A percentile compares a stretch with the other conserved stretches of the same genome.
phyloP scores from a whole-genome alignment of 2,888 invertebrate species.

The Cryptocephalus moraei region DNA sequence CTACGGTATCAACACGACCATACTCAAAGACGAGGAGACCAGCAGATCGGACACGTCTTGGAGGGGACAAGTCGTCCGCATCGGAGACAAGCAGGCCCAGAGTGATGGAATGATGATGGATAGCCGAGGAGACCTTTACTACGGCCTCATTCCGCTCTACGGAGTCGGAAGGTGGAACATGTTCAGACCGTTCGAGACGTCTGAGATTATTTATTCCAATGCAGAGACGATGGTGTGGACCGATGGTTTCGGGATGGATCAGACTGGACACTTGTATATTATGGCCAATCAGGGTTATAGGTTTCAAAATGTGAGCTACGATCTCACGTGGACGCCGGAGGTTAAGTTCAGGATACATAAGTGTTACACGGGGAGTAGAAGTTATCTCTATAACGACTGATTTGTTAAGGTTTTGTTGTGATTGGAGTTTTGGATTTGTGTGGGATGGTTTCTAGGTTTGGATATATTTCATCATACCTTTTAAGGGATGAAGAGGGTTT shows the following conservation, averaged over 20 bases:
- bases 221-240: conserved; percentile 58
- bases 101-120: conserved; percentile 64
- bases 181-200: conserved; percentile 42
- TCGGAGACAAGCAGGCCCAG: conserved; percentile 49
- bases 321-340: conserved; percentile 10
- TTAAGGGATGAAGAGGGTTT: too few relatives aligned
- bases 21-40: conserved; percentile 46
- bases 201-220: conserved; percentile 42
- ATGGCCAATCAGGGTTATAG: conserved; percentile 42
- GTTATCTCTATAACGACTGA: neutral
- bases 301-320: conserved; percentile 12
- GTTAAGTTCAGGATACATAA: conserved; percentile 20
- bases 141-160: conserved; percentile 55
- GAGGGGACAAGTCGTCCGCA: conserved; percentile 19
- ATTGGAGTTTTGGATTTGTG: too few relatives aligned
- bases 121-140: conserved; percentile 53
- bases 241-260: conserved; percentile 57
- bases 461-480: too few relatives aligned
- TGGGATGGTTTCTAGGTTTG: too few relatives aligned
- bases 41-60: conserved; percentile 12
- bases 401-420: too few relatives aligned
- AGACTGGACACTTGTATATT: conserved; percentile 53
- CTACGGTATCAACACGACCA: conserved; percentile 50
- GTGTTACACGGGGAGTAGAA: neutral
- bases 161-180: conserved; percentile 62